A percentile compares a stretch with the other conserved stretches of the same genome.
phyloP scores from a whole-genome alignment of 1,140 invertebrate species.

The Drosophila trapezifrons region DNA sequence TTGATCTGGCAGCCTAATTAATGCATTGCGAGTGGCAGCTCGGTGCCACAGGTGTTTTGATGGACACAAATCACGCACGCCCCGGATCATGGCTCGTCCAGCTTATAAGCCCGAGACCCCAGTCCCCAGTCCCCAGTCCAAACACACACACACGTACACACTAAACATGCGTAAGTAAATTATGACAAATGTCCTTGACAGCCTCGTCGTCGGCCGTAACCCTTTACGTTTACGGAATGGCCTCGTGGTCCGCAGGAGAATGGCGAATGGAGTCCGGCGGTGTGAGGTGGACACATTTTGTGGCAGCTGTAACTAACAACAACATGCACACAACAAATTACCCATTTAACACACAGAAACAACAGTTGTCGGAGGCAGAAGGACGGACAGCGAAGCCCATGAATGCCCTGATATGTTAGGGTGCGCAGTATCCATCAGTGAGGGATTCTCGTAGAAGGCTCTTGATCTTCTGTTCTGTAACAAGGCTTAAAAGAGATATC shows the following conservation, averaged over 20 bases:
- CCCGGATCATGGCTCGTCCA: conserved; percentile 8
- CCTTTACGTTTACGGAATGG: conserved; percentile 37
- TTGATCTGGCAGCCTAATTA: conserved; percentile 60
- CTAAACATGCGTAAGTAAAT: conserved; percentile 67
- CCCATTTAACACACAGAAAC: conserved; percentile 74
- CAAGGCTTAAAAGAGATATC: too few relatives aligned
- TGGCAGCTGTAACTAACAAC: conserved; percentile 81
- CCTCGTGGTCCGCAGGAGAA: background rate
- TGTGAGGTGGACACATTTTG: conserved; percentile 53
- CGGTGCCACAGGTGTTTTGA: conserved; percentile 77
- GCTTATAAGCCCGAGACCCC: background rate
- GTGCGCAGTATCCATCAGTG: too few relatives aligned
- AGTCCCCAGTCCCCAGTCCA: too few relatives aligned
- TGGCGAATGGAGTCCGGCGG: background rate
- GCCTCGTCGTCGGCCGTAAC: conserved; percentile 44
- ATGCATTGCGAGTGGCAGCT: conserved; percentile 55
- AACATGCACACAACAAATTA: conserved; percentile 82
- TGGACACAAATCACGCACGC: conserved; percentile 71
- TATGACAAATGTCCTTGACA: conserved; percentile 84
- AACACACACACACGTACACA: conserved; percentile 17
- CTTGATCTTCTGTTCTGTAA: too few relatives aligned
- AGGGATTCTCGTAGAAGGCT: background rate
- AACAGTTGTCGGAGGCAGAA: conserved; percentile 3
- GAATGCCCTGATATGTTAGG: background rate
- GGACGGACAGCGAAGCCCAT: background rate